These are phyloP conservation scores for Ammodytes dubius DNA, from an alignment of 2,113 vertebrate genomes.

Conservation along the genomic window DNA sequence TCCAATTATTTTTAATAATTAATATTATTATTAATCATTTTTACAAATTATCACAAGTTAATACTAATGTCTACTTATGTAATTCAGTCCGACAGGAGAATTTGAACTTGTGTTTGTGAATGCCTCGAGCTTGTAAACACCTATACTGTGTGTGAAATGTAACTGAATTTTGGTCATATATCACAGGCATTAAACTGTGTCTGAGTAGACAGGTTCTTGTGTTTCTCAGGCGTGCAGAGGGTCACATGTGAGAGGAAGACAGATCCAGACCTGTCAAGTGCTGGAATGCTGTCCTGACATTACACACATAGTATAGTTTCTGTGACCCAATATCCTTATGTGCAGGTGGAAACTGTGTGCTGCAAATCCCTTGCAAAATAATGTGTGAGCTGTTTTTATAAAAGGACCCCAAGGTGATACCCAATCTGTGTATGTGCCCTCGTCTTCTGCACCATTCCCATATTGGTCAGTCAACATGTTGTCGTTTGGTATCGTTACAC, in stretches of 20 bases:
- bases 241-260: conserved; percentile 22
- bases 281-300: conserved; percentile 26
- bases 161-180: conserved; percentile 6
- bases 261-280: conserved; percentile 24
- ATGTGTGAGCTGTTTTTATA: not conserved
- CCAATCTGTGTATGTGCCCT: not conserved
- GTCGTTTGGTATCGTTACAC: not conserved
- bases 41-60: conserved; percentile 18
- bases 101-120: not conserved
- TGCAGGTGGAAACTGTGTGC: not conserved
- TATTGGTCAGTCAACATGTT: not conserved
- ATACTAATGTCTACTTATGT: conserved; percentile 19
- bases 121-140: not conserved
- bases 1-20: conserved; percentile 22
- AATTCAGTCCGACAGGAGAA: conserved; percentile 2
- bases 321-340: conserved; percentile 25
- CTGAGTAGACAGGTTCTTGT: conserved; percentile 25
- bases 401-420: not conserved
- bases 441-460: not conserved
- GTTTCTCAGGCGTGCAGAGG: not conserved
- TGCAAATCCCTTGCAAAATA: not conserved
- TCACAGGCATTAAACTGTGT: conserved; percentile 42
- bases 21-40: too few relatives aligned
- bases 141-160: not conserved
- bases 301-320: conserved; percentile 17